phyloP scores from a whole-genome alignment of 1,140 invertebrate genomes.

The Planococcus citri region DNA sequence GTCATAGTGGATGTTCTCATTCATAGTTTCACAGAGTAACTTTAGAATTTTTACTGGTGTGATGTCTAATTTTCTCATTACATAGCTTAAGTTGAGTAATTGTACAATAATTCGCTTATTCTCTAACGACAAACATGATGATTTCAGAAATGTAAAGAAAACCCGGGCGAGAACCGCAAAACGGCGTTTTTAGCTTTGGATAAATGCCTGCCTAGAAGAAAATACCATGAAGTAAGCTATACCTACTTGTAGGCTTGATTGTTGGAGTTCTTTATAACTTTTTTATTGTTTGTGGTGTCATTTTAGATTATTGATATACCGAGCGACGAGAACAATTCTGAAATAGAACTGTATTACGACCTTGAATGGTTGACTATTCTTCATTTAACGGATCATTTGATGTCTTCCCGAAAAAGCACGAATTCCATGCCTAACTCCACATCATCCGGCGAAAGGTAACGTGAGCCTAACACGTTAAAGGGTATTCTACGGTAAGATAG shows the following conservation, averaged over 20 bases:
- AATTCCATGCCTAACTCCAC: conserved; percentile 66
- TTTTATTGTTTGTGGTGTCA: conserved; percentile 34
- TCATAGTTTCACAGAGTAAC: too few relatives aligned
- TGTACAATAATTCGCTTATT: too few relatives aligned
- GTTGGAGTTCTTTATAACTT: conserved; percentile 17
- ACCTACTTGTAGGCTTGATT: background rate
- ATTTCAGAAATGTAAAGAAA: too few relatives aligned
- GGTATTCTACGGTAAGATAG: too few relatives aligned
- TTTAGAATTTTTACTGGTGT: too few relatives aligned
- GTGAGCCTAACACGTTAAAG: conserved; percentile 18
- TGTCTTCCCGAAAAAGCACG: conserved; percentile 52
- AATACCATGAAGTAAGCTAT: conserved; percentile 64
- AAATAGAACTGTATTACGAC: conserved; percentile 63
- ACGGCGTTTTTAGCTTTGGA: conserved; percentile 76
- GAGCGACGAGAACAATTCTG: conserved; percentile 38
- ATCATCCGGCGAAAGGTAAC: conserved; percentile 48
- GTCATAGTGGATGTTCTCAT: too few relatives aligned
- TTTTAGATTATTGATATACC: conserved; percentile 50
- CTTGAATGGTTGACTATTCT: conserved; percentile 88
- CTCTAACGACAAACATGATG: too few relatives aligned
- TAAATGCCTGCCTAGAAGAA: conserved; percentile 80
- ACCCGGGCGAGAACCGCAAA: background rate
- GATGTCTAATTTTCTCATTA: too few relatives aligned
- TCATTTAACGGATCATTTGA: conserved; percentile 73
- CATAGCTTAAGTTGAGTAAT: too few relatives aligned